Conservation (phyloP, 1,140 invertebrate species). For the Euborellia annulipes region DNA sequence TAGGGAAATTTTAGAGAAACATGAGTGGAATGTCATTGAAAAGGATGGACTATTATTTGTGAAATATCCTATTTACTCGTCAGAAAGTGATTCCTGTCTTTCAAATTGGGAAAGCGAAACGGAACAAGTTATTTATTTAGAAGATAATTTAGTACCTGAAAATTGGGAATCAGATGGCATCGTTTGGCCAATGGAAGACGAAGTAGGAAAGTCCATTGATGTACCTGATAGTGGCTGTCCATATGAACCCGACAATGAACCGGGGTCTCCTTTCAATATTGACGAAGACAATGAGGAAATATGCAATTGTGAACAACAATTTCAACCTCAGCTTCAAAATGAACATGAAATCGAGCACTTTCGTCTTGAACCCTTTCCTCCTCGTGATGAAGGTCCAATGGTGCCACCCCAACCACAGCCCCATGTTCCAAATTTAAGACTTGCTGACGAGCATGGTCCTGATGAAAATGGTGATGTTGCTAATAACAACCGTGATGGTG, state of each 20-base stretch:
- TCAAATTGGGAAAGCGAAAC: slow-evolving; percentile 4
- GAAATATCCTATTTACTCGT: slow-evolving; percentile 13
- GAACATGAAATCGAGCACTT: neutral
- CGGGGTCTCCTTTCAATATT: slow-evolving; percentile 7
- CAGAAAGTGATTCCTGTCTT: slow-evolving; percentile 10
- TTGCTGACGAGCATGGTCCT: neutral
- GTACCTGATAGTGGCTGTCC: slow-evolving; percentile 10
- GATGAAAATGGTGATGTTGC: slow-evolving; percentile 35
- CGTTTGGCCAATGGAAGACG: slow-evolving; percentile 8
- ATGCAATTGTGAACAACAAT: no score
- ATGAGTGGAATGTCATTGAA: slow-evolving; percentile 16
- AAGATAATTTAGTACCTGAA: slow-evolving; percentile 9
- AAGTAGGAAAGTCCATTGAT: slow-evolving; percentile 19
- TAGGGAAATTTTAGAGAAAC: slow-evolving; percentile 18
- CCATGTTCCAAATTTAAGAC: neutral
- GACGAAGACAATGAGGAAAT: slow-evolving; percentile 7
- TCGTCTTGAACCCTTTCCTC: neutral
- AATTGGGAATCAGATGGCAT: neutral
- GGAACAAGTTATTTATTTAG: neutral
- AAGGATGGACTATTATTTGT: slow-evolving; percentile 16
- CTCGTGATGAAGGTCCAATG: neutral
- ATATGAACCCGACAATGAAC: slow-evolving; percentile 13
- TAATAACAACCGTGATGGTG: slow-evolving; percentile 36
- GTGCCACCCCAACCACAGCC: neutral
- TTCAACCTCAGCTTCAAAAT: no score